phyloP scores from a whole-genome alignment of 2,797 vertebrate species.

The Chiroxiphia lanceolata region DNA sequence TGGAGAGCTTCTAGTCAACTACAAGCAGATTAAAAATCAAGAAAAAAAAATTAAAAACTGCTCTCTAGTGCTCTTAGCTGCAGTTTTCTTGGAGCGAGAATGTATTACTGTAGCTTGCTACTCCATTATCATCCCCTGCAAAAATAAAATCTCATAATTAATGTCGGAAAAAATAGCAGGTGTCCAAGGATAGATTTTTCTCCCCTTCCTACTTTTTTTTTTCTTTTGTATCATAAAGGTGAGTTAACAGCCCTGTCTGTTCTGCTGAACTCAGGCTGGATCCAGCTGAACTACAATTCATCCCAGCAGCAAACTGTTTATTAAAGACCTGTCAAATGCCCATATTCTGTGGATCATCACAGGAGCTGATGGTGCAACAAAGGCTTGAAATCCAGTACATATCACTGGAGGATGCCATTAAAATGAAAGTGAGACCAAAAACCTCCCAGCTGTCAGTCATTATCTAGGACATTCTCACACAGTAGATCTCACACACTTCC shows the following conservation, averaged over 20 bases:
- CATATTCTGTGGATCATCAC: conserved; percentile 42
- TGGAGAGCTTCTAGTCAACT: not conserved
- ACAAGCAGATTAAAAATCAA: not conserved
- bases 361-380: conserved; percentile 47
- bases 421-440: conserved; percentile 65
- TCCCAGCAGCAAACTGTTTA: conserved; percentile 61
- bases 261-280: conserved; percentile 37
- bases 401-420: conserved; percentile 64
- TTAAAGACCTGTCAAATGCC: conserved; percentile 64
- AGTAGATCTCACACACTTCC: conserved; percentile 5
- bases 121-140: not conserved
- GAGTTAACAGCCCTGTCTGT: conserved; percentile 21
- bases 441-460: conserved; percentile 51
- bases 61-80: not conserved
- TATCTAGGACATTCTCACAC: conserved; percentile 63
- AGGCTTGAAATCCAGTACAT: conserved; percentile 56
- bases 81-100: fast-evolving
- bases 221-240: conserved; percentile 31
- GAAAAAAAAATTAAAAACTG: not conserved
- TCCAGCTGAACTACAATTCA: conserved; percentile 56
- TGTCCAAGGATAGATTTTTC: not conserved
- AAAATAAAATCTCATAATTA: conserved; percentile 48
- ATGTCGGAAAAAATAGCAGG: conserved; percentile 34
- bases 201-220: not conserved
- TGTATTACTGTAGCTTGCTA: not conserved